Evolutionary conservation across 35 echinoderm and acorn worm species (phyloP).

Genomic region (Apostichopus japonicus): DNA sequence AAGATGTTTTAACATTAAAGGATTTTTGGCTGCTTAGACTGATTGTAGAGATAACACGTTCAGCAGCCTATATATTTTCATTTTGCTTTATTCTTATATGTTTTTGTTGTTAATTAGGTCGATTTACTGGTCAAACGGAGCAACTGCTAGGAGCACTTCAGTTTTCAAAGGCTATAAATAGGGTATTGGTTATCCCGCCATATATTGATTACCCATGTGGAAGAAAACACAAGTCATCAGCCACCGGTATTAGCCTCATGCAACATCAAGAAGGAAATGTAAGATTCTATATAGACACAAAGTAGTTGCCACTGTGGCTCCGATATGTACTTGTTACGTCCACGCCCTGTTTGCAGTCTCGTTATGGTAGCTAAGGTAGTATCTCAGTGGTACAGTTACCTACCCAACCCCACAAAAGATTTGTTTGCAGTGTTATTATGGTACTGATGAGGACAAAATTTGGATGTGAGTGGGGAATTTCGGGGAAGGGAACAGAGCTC

Average conservation of each 20-base stretch:
- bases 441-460: too few species aligned
- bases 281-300: constrained; percentile 28
- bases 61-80: too few species aligned
- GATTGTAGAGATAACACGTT: too few species aligned
- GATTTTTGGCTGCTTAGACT: too few species aligned
- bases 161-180: constrained; percentile 84
- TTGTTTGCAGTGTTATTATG: too few species aligned
- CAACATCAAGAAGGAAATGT: constrained; percentile 76
- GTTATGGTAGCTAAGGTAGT: neutral
- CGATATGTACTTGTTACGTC: too few species aligned
- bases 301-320: too few species aligned
- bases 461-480: too few species aligned
- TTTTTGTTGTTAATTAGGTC: constrained; percentile 66
- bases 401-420: too few species aligned
- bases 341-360: too few species aligned
- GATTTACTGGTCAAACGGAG: constrained; percentile 88
- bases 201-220: constrained; percentile 98
- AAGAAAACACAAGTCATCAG: constrained; percentile 72
- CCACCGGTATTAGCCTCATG: constrained; percentile 51
- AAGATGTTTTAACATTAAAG: too few species aligned
- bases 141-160: constrained; percentile 83
- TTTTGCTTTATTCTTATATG: neutral
- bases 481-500: too few species aligned
- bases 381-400: neutral
- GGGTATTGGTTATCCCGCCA: constrained; percentile 81